Base-by-base conservation (phyloP, 2,113 vertebrate genomes). In the Ranitomeya imitator region DNA sequence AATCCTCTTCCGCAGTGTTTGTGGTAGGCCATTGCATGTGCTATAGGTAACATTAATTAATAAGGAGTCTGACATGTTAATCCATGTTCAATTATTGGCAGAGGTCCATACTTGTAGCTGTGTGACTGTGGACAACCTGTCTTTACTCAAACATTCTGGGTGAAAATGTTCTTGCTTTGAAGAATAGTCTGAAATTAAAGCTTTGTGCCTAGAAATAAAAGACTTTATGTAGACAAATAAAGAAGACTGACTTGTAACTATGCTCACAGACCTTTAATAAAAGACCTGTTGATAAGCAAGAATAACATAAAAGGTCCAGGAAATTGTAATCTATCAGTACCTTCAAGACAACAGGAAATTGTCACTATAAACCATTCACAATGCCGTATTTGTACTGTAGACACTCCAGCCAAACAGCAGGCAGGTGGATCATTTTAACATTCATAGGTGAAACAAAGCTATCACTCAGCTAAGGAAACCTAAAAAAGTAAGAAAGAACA, bases 321-420 rank as follows among this genome's bases (percentile, higher is more conserved):
- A 91, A 91, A 91, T 93, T 93, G 91, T 93, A 92, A 92, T 94
- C 92, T 90, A 0, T 94, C 91, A 92, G 86, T 91, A 90, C 89
- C 92, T 87, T 71, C 12, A 91, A 88, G 90, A 90, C 78, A 90
- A 83, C 91, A 93, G 93, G 94, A 95, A 95, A 94, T 95, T 94
- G 89, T 92, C 89, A 86, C 57, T 90, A 82, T 91, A 91, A 92
- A 90, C 86, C 78, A 16, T 15, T 92, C 90, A 77, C 81, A 83
- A 87, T 77, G 85, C 90, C 89, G 85, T 87, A 73, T 91, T 94
- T 91, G 81, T 86, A 87, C 85, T 90, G 90, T 54, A 74, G 18
- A 57, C 89, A 19, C 78, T 90, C 86, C 69, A 31, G 76, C 54
- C 86, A 93, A 92, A 91, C 85, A 89, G 88, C 63, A 87, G 13